A percentile compares a stretch with the other conserved stretches of the same genome.
These are phyloP conservation scores for Chaetodon auriga DNA, from an alignment of 2,113 vertebrate genomes.

Conservation along the genomic window DNA sequence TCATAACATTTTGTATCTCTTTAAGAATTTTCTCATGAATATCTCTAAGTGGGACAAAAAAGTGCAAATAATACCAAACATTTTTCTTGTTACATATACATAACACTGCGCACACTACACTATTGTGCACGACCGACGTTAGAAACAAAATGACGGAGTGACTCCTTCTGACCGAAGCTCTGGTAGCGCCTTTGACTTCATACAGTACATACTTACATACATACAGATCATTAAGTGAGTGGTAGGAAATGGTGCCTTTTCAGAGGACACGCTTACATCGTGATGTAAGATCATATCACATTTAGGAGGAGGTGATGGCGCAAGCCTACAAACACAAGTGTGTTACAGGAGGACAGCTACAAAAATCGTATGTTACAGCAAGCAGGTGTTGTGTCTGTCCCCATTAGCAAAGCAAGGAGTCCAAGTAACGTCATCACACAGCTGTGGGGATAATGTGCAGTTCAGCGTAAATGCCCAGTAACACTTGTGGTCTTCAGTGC, in stretches of 20 bases:
- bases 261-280: slow-evolving; percentile 45
- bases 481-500: slow-evolving; percentile 72
- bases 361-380: slow-evolving; percentile 73
- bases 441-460: slow-evolving; percentile 49
- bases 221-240: slow-evolving; percentile 70
- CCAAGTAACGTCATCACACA: slow-evolving; percentile 22
- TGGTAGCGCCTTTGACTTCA: slow-evolving; percentile 71
- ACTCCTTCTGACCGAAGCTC: slow-evolving; percentile 81
- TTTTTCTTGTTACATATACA: slow-evolving; percentile 74
- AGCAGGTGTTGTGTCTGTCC: slow-evolving; percentile 62
- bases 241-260: slow-evolving; percentile 45
- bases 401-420: slow-evolving; percentile 44
- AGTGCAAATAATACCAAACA: slow-evolving; percentile 86
- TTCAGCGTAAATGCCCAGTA: slow-evolving; percentile 66
- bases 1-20: slow-evolving; percentile 81
- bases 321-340: slow-evolving; percentile 58
- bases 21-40: slow-evolving; percentile 74
- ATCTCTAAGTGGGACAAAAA: slow-evolving; percentile 80
- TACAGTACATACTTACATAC: slow-evolving; percentile 75
- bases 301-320: slow-evolving; percentile 63
- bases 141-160: slow-evolving; percentile 85
- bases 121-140: slow-evolving; percentile 84
- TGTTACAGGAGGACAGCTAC: slow-evolving; percentile 69
- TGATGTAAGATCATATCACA: slow-evolving; percentile 56
- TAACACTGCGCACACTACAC: slow-evolving; percentile 87